Base-by-base conservation (phyloP, 2,797 vertebrate genomes). In the Rhinichthys osculus region DNA sequence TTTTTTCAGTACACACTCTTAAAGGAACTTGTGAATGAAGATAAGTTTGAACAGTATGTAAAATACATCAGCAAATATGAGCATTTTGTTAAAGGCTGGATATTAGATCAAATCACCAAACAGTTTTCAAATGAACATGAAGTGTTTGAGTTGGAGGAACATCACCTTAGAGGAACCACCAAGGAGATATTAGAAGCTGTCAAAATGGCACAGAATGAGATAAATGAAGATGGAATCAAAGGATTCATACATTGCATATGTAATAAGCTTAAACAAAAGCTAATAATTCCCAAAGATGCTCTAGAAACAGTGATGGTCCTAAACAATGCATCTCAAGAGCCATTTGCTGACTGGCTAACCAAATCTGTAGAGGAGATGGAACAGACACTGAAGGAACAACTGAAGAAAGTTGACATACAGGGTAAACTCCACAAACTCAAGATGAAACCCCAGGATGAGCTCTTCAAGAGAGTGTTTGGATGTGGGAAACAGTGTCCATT, bases 401-500 rank as follows among this genome's bases (percentile, higher is more conserved):
- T 91, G 0, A 35, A 62, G 66, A 0, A 1, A 13, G 5, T 6
- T 1, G 0, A 52, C 3, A 76, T 93, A 0, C 0, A 72, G 0
- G 11, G 0, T 0, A 93, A 89, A 78, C 84, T 95, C 0, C 0
- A 0, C 2, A 5, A 0, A 0, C 86, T 93, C 1, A 10, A 69
- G 0, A 4, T 93, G 6, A 88, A 93, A 0, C 94, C 94, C 0
- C 87, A 95, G 70, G 7, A 91, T 19, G 92, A 89, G 50, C 90
- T 95, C 38, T 94, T 94, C 52, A 89, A 13, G 1, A 80, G 7
- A 33, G 13, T 95, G 44, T 87, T 94, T 84, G 94, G 93, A 64
- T 95, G 95, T 92, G 93, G 93, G 7, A 76, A 90, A 81, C 91
- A 87, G 83, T 95, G 95, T 89, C 94, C 94, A 0, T 95, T 95